Evolutionary conservation across 2,797 vertebrate genomes (phyloP), one percentile per base, ranked within the genome.

Genomic region (Lerista edwardsae): DNA sequence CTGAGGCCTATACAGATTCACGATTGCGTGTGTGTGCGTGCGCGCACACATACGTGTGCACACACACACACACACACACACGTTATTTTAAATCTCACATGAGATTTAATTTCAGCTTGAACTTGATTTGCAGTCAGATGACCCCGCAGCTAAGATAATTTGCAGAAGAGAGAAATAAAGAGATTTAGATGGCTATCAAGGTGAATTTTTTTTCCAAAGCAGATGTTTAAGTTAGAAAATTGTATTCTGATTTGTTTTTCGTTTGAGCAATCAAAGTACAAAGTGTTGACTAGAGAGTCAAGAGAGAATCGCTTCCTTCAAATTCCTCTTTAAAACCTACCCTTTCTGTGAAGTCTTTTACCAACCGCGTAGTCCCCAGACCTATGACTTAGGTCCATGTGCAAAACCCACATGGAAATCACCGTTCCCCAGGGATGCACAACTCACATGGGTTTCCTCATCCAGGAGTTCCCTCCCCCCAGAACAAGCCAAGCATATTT

Each of bases 71-170:
- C 9, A 10, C 3, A 4, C 1, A 1, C 9, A 10, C 3, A 4
- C 0, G 44, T 79, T 27, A 29, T 72, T 86, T 75, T 83, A 88
- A 92, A 94, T 92, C 85, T 85, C 75, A 91, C 72, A 68, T 78
- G 76, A 1, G 15, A 71, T 79, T 91, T 93, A 91, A 94, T 94
- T 92, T 88, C 57, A 77, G 77, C 17, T 82, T 86, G 73, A 80
- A 59, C 82, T 84, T 90, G 85, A 84, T 90, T 93, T 90, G 86
- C 73, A 68, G 83, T 80, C 92, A 92, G 86, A 86, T 84, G 86
- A 92, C 72, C 62, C 44, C 1, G 59, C 15, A 41, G 23, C 62
- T 68, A 36, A 36, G 36, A 7, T 12, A 11, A 25, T 15, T 36
- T 6, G 68, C 81, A 55, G 21, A 61, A 72, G 23, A 77, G 84